Conservation (phyloP, 1,140 invertebrate genomes). For the Tetranychus cinnabarinus region DNA sequence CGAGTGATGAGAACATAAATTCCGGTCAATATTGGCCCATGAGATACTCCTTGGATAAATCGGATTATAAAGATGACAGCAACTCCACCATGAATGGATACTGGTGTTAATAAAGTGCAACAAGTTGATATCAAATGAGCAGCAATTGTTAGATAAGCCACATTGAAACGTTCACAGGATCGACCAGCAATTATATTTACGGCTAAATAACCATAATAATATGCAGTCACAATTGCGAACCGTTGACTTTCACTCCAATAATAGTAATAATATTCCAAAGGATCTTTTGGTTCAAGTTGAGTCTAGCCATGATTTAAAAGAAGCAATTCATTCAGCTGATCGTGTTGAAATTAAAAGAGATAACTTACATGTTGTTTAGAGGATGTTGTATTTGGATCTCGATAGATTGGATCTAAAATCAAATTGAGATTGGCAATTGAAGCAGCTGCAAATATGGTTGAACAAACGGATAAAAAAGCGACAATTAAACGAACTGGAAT, state of each 20-base stretch:
- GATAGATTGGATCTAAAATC: too few relatives aligned
- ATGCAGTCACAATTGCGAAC: not conserved
- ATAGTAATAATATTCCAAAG: not conserved
- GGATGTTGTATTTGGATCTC: too few relatives aligned
- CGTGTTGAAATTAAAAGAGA: too few relatives aligned
- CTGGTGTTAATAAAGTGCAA: not conserved
- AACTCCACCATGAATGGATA: not conserved
- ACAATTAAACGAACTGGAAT: slow-evolving; percentile 1
- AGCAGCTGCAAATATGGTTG: too few relatives aligned
- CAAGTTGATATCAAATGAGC: not conserved
- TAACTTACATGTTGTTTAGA: too few relatives aligned
- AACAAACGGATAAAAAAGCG: slow-evolving; percentile 3
- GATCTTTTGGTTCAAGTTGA: too few relatives aligned
- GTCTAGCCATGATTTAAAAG: too few relatives aligned
- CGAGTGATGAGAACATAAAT: not conserved
- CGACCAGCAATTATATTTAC: not conserved
- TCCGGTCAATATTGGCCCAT: not conserved
- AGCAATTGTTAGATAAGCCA: not conserved
- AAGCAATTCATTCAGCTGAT: too few relatives aligned
- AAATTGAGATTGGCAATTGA: too few relatives aligned
- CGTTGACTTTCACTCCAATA: not conserved
- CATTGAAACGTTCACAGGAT: not conserved
- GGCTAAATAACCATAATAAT: not conserved
- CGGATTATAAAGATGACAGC: not conserved
- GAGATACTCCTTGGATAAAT: not conserved